Percentiles rank a stretch among this genome's conserved stretches.
Evolutionary conservation across 1,140 invertebrate genomes (phyloP).

Genomic region (Drosophila melanica): DNA sequence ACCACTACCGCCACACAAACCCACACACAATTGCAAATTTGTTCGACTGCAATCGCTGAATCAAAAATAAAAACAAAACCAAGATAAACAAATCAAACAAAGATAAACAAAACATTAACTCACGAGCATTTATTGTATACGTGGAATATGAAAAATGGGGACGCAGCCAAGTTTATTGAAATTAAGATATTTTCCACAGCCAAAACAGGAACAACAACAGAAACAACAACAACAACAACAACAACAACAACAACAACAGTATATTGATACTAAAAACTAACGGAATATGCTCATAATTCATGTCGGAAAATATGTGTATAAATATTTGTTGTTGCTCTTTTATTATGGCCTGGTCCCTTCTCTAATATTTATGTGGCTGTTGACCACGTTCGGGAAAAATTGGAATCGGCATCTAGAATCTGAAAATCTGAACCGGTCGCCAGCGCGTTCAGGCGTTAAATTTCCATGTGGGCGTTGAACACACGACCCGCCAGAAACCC

Average conservation of each 20-base stretch:
- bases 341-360: slow-evolving; percentile 18
- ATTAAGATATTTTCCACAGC: slow-evolving; percentile 65
- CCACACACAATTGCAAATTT: slow-evolving; percentile 46
- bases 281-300: slow-evolving; percentile 65
- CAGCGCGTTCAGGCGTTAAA: slow-evolving; percentile 74
- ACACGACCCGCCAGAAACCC: slow-evolving; percentile 21
- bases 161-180: slow-evolving; percentile 58
- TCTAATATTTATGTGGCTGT: slow-evolving; percentile 38
- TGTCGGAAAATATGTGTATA: slow-evolving; percentile 55
- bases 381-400: slow-evolving; percentile 46
- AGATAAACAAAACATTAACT: slow-evolving; percentile 25
- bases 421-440: slow-evolving; percentile 44
- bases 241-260: slow-evolving; percentile 5
- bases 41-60: slow-evolving; percentile 38
- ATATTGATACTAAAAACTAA: slow-evolving; percentile 36
- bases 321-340: slow-evolving; percentile 17
- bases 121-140: background rate
- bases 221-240: no score
- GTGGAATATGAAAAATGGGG: slow-evolving; percentile 8
- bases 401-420: slow-evolving; percentile 35
- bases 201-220: slow-evolving; percentile 11
- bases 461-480: slow-evolving; percentile 69
- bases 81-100: slow-evolving; percentile 14
- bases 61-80: slow-evolving; percentile 7
- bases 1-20: slow-evolving; percentile 1